phyloP scores from a whole-genome alignment of 1,140 invertebrate species.

The Tetranychus urticae region DNA sequence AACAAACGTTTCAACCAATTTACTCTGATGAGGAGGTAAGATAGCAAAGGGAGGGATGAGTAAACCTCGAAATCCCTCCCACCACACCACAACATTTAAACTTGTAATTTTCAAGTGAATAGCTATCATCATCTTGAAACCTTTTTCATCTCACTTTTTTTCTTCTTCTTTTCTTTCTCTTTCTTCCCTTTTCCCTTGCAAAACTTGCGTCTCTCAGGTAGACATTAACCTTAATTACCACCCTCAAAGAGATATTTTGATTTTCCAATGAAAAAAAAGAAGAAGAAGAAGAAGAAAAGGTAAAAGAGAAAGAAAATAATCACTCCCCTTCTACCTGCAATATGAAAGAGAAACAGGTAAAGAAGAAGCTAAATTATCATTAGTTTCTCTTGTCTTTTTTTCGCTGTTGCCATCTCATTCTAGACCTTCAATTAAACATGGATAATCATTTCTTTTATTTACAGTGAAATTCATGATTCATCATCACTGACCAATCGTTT shows the following conservation, averaged over 20 bases:
- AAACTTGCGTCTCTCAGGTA: not conserved
- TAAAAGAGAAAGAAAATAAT: not conserved
- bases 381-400: not conserved
- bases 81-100: not conserved
- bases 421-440: not conserved
- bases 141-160: not conserved
- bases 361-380: not conserved
- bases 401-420: not conserved
- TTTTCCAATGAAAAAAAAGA: not conserved
- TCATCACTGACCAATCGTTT: not conserved
- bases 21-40: too few species aligned
- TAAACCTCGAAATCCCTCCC: not conserved
- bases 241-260: not conserved
- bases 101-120: not conserved
- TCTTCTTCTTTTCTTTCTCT: not conserved
- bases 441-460: not conserved
- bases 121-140: not conserved
- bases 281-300: not conserved
- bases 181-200: not conserved
- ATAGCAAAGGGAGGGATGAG: too few species aligned
- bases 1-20: too few species aligned
- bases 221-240: not conserved
- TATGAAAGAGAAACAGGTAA: not conserved
- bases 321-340: not conserved
- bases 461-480: not conserved